Percentiles rank a stretch among this genome's conserved stretches.
Conservation (phyloP, 2,888 invertebrate species). For the Copidosoma aretas region DNA sequence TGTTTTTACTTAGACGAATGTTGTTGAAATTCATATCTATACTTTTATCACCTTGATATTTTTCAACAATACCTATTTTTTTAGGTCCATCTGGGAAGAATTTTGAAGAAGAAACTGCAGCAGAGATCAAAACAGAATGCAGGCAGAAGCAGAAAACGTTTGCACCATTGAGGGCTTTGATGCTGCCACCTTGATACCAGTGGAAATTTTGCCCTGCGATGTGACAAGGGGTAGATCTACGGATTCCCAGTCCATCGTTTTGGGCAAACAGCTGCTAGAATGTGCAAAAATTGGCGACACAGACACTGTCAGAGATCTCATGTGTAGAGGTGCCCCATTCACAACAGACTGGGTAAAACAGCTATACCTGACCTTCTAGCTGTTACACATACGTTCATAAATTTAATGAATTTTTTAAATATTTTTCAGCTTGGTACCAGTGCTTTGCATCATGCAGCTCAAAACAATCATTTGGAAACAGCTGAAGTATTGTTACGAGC, state of each 20-base stretch:
- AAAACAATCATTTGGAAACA: conserved; percentile 79
- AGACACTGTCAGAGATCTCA: conserved; percentile 75
- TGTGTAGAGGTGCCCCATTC: conserved; percentile 89
- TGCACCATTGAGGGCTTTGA: conserved; percentile 59
- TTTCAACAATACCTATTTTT: not conserved
- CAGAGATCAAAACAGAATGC: conserved; percentile 51
- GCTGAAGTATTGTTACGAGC: conserved; percentile 83
- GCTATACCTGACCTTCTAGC: not conserved
- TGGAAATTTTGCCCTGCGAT: conserved; percentile 49
- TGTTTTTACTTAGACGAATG: no score
- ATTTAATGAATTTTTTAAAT: not conserved
- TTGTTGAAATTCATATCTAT: no score
- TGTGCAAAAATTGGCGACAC: conserved; percentile 82
- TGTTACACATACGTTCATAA: not conserved
- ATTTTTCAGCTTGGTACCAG: conserved; percentile 80
- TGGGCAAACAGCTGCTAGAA: conserved; percentile 83
- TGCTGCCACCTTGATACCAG: conserved; percentile 62
- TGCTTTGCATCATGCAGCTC: conserved; percentile 85
- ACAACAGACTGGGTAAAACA: conserved; percentile 86
- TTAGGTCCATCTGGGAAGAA: conserved; percentile 19
- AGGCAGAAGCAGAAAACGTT: conserved; percentile 59
- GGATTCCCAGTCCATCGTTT: conserved; percentile 65
- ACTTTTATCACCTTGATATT: no score
- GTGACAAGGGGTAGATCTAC: conserved; percentile 19
- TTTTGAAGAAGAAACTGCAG: conserved; percentile 18